phyloP scores from a whole-genome alignment of 1,140 invertebrate genomes.

The Geopemphigus sp. region DNA sequence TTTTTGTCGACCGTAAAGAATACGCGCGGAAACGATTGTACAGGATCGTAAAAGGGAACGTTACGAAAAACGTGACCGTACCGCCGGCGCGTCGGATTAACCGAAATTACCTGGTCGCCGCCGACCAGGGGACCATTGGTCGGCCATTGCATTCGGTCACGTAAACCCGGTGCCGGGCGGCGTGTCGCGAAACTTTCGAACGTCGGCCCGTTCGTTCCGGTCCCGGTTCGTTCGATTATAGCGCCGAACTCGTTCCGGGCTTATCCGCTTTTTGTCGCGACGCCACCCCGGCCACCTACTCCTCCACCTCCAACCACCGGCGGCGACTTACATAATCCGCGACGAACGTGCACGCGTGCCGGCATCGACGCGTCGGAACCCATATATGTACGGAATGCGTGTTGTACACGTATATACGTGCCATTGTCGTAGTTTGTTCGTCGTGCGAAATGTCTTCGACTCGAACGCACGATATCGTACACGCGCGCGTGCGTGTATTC shows the following conservation, averaged over 20 bases:
- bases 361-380: slow-evolving; percentile 21
- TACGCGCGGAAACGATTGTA: background rate
- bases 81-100: slow-evolving; percentile 44
- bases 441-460: slow-evolving; percentile 28
- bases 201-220: too few species aligned
- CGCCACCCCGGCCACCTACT: too few species aligned
- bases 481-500: too few species aligned
- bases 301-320: background rate
- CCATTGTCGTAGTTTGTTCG: slow-evolving; percentile 28
- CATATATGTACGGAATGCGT: slow-evolving; percentile 35
- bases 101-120: slow-evolving; percentile 42
- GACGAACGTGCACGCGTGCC: background rate
- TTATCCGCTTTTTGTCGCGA: too few species aligned
- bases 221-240: too few species aligned
- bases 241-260: too few species aligned
- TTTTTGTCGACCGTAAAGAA: too few species aligned
- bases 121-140: slow-evolving; percentile 48
- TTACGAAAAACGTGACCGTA: slow-evolving; percentile 48
- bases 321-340: background rate
- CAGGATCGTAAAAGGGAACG: background rate
- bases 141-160: slow-evolving; percentile 46
- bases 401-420: slow-evolving; percentile 26
- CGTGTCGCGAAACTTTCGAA: too few species aligned
- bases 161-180: too few species aligned
- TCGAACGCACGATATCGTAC: slow-evolving; percentile 1